Base-by-base conservation (phyloP, 2,113 vertebrate genomes). In the Megaceryle torquata region DNA sequence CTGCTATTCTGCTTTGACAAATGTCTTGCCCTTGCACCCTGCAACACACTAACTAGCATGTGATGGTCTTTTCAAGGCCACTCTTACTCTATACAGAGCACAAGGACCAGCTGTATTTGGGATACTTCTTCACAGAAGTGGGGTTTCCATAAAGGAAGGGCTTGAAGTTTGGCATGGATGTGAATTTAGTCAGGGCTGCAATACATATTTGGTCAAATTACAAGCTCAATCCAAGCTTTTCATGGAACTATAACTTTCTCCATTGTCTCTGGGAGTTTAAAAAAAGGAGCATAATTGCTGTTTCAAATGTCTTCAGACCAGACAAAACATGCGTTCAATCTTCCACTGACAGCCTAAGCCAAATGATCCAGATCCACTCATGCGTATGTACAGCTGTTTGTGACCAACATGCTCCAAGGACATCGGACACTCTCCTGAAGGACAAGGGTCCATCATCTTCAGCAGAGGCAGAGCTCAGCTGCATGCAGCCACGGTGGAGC, bases 361-460 rank as follows among this genome's bases (percentile, higher is more conserved):
- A 91, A 82, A 72, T 20, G 53, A 74, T 82, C 83, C 70, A 64
- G 53, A 86, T 44, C 74, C 44, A 24, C 76, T 75, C 69, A 8
- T 39, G 43, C 29, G 60, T 17, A 28, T 44, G 83, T 75, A 16
- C 86, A 77, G 57, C 46, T 94, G 29, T 56, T 67, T 48, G 43
- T 1, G 0, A 44, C 76, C 81, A 37, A 39, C 19, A 3, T 24
- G 22, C 37, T 75, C 25, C 26, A 26, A 39, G 22, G 48, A 71
- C 3, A 0, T 29, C 0, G 1, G 65, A n/a, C 28, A 2, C 9
- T 63, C 16, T 54, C 1, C 0, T 11, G 56, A 61, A 71, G 11
- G 18, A 41, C 53, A 64, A 1, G 3, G 10, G 13, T 59, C 67
- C 25, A 1, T 29, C 19, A 3, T 9, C 26, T 61, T 57, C 31